These are phyloP conservation scores for Kradibia gibbosae DNA, from an alignment of 1,140 invertebrate genomes.

Conservation along the genomic window DNA sequence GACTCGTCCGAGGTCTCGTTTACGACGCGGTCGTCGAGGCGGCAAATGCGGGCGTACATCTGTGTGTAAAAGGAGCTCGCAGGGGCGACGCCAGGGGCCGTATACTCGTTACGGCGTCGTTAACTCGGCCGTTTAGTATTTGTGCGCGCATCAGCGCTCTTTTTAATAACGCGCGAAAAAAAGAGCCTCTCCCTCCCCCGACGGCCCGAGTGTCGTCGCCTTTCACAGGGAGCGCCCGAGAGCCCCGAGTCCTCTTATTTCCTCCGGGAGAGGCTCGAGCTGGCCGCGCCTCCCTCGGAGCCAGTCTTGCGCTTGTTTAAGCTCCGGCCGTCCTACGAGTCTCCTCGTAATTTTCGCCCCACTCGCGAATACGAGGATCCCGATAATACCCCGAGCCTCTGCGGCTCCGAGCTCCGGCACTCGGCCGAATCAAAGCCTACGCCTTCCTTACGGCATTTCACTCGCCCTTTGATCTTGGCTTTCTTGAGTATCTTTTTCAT, in stretches of 20 bases:
- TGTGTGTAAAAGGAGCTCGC: neutral
- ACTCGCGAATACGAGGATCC: too few relatives aligned
- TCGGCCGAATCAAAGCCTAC: too few relatives aligned
- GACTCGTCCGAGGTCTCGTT: slow-evolving; percentile 28
- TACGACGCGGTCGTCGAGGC: slow-evolving; percentile 25
- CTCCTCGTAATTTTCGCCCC: too few relatives aligned
- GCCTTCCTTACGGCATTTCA: neutral
- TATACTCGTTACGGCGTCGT: slow-evolving; percentile 41
- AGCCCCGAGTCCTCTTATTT: neutral
- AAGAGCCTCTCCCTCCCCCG: neutral
- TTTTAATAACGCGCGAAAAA: slow-evolving; percentile 45
- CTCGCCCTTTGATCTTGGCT: neutral
- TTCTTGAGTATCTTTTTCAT: neutral
- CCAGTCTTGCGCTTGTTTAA: too few relatives aligned
- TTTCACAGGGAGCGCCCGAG: neutral
- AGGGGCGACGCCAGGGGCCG: neutral
- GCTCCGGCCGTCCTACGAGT: too few relatives aligned
- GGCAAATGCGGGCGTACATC: neutral
- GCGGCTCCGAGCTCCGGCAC: too few relatives aligned
- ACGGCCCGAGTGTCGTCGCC: neutral
- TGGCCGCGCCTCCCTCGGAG: too few relatives aligned
- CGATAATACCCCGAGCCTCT: too few relatives aligned
- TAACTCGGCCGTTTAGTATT: slow-evolving; percentile 29
- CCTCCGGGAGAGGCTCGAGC: too few relatives aligned
- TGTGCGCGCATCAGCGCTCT: neutral